Evolutionary conservation across 2,888 invertebrate genomes (phyloP), one percentile per base, ranked within the genome.

Genomic region (Athalia cordata): DNA sequence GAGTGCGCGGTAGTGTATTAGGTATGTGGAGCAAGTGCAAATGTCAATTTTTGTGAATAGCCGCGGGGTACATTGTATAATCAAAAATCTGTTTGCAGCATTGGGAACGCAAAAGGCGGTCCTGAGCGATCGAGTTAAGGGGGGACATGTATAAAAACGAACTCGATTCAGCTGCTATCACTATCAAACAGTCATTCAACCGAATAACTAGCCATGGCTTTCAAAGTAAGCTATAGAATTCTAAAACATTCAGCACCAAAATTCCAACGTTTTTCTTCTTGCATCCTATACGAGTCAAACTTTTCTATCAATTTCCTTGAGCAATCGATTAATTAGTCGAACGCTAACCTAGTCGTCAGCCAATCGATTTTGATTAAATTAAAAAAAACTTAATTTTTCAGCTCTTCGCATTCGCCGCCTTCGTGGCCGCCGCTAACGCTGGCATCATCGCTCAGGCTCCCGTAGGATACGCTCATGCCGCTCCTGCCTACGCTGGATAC

Each of bases 391-490:
- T 52, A 66, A 55, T 55, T 81, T 84, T 86, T 59, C 86, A 92
- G 92, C 83, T 92, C 70, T 82, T 87, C 82, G 82, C 90, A 74
- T 67, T 88, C 91, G n/a, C 90, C 88, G 0, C 87, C 88, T 4
- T 90, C 90, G 4, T 91, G 83, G 91, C 91, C 4, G 81, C 88
- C 47, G 91, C 92, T 11, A 92, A 91, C 80, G 91, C 91, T 3
- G 92, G 90, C 47, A 82, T 89, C n/a, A 87, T 91, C 65, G 88
- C 89, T 9, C 90, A 91, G 45, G 90, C 90, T 91, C 62, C 62
- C 55, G 1, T n/a, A 3, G 55, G 9, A n/a, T 55, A 55, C 59
- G 29, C 29, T 29, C 45, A 65, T n/a, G 65, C 29, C 8, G 67
- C 15, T 49, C 67, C 67, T 4, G 67, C 29, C 15, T 94, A 95